Base-by-base conservation (phyloP, 2,113 vertebrate species). In the Gnathonemus echidnorhynchus region DNA sequence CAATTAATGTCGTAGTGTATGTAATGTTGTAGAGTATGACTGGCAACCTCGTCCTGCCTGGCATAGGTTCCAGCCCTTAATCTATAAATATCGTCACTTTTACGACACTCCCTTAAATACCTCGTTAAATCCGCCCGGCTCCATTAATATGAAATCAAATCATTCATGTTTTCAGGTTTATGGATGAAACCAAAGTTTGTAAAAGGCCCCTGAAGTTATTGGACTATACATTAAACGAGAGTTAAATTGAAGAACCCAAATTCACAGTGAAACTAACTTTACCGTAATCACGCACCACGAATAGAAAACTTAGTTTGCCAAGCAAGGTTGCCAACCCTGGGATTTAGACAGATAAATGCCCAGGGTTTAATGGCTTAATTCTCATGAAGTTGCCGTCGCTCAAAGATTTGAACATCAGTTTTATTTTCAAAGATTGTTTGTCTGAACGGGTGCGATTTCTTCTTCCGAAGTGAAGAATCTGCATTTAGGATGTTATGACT, bases 401-500 rank as follows among this genome's bases (percentile, higher is more conserved):
- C 31, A 27, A 19, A 87, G 11, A 87, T 56, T 87, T 53, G 10
- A 56, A 24, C 27, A 35, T 50, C 10, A 13, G 17, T 15, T 87
- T 21, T 52, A 53, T 52, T 35, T 11, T 66, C 35, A 27, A 39
- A n/a, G 21, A 21, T 45, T 39, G 62, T 66, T 45, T 91, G 45
- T 89, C 50, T 87, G 50, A 87, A 86, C 11, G 19, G 83, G 9
- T 42, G 48, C 49, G 48, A 39, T 70, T 53, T 87, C 53, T 17
- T 9, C 21, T 56, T 39, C 21, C 45, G 13, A n/a, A 2, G 24
- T 49, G 56, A 15, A 46, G 19, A 84, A 85, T 62, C 46, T 89
- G n/a, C 31, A 48, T 80, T 85, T 87, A 62, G 80, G 90, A 89
- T 83, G n/a, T n/a, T 89, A 89, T 58, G 53, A 85, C 86, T 91